phyloP scores from a whole-genome alignment of 2,113 vertebrate genomes.

The Daboia siamensis region DNA sequence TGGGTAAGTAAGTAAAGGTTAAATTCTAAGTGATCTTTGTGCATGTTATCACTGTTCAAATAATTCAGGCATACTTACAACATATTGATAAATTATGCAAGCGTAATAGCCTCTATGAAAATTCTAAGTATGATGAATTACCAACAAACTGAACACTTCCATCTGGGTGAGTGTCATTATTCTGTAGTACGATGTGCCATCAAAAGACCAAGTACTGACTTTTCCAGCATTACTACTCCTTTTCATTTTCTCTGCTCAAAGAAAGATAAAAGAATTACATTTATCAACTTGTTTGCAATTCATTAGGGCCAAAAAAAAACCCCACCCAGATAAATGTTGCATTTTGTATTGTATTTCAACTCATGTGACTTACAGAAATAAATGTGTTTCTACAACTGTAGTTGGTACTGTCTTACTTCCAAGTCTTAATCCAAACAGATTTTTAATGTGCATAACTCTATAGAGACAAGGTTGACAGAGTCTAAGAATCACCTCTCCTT shows the following conservation, averaged over 20 bases:
- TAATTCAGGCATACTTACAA: conserved; percentile 47
- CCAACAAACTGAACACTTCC: conserved; percentile 57
- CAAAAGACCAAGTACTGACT: conserved; percentile 51
- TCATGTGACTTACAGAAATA: neutral
- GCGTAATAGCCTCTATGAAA: conserved; percentile 46
- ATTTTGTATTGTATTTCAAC: neutral
- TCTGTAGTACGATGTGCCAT: conserved; percentile 42
- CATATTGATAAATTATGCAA: conserved; percentile 46
- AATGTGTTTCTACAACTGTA: neutral
- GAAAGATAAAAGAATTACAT: neutral
- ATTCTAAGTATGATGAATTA: conserved; percentile 49
- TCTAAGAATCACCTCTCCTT: neutral
- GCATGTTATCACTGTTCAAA: conserved; percentile 42
- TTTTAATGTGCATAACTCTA: neutral
- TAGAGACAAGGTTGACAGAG: neutral
- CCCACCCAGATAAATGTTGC: neutral
- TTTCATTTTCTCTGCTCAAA: neutral
- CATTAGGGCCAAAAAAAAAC: neutral
- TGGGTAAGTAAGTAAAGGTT: conserved; percentile 26
- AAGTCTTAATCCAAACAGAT: neutral
- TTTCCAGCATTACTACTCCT: conserved; percentile 25
- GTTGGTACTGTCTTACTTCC: neutral
- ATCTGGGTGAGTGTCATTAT: conserved; percentile 54
- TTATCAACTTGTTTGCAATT: neutral
- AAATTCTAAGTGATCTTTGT: conserved; percentile 56